Evolutionary conservation across 2,888 invertebrate species (phyloP).

Genomic region (Drosophila subquinaria): DNA sequence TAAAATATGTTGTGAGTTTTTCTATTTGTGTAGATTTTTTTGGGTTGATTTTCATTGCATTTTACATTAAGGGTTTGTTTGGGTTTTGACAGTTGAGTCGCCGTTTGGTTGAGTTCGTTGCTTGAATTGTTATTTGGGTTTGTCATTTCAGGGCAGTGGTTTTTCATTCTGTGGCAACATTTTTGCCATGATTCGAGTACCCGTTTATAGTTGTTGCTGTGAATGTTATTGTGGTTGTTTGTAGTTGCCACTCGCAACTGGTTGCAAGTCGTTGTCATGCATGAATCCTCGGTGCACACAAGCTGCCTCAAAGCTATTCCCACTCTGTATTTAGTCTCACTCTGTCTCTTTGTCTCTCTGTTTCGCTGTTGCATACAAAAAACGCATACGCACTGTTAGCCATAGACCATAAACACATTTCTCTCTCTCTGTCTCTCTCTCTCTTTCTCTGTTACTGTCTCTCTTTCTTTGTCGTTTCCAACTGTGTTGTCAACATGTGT

Average conservation of each 20-base stretch:
- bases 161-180: conserved; percentile 2
- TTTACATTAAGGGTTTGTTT: conserved; percentile 2
- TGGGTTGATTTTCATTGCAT: conserved; percentile 20
- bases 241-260: conserved; percentile 9
- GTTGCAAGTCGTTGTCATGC: conserved; percentile 34
- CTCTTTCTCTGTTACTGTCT: neutral
- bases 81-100: neutral
- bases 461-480: neutral
- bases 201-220: conserved; percentile 17
- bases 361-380: conserved; percentile 3
- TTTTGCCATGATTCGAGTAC: conserved; percentile 17
- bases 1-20: neutral
- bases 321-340: neutral
- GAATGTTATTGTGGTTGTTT: neutral
- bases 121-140: conserved; percentile 9
- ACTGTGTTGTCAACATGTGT: conserved; percentile 4
- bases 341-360: neutral
- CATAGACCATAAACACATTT: conserved; percentile 22
- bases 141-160: conserved; percentile 14
- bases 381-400: conserved; percentile 19
- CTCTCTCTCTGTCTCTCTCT: conserved; percentile 5
- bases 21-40: conserved; percentile 22
- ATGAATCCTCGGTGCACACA: conserved; percentile 24
- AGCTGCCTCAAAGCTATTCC: neutral
- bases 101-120: neutral